Conservation (phyloP, 2,888 invertebrate genomes). For the Phengaris arion region DNA sequence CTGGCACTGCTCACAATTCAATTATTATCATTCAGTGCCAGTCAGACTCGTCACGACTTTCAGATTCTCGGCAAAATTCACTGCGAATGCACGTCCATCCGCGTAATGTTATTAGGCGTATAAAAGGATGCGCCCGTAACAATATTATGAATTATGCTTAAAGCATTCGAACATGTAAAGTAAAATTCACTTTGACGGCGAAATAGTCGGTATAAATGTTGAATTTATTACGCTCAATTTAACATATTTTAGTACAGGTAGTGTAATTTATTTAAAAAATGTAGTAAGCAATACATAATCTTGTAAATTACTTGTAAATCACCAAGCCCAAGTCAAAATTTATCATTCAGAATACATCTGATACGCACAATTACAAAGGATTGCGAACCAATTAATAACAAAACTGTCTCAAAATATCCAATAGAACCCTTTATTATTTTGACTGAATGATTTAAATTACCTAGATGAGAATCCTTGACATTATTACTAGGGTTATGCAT, state of each 20-base stretch:
- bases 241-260: not conserved
- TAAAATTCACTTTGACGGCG: not conserved
- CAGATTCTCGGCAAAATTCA: constrained; percentile 16
- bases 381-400: not conserved
- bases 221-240: no score
- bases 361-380: not conserved
- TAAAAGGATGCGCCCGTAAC: constrained; percentile 23
- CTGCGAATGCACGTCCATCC: constrained; percentile 13
- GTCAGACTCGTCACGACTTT: constrained; percentile 22
- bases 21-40: constrained; percentile 27
- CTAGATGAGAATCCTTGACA: not conserved
- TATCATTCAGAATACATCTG: not conserved
- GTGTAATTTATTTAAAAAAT: no score
- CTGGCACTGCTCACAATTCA: constrained; percentile 20
- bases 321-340: not conserved
- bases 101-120: constrained; percentile 21
- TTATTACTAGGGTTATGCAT: not conserved
- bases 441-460: not conserved
- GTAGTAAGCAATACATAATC: not conserved
- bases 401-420: not conserved
- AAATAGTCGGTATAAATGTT: not conserved
- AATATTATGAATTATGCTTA: constrained; percentile 23
- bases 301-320: not conserved
- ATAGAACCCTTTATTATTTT: not conserved
- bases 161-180: constrained; percentile 5